Conservation (phyloP, 2,797 vertebrate species). For the Bryconaethiops microstoma region DNA sequence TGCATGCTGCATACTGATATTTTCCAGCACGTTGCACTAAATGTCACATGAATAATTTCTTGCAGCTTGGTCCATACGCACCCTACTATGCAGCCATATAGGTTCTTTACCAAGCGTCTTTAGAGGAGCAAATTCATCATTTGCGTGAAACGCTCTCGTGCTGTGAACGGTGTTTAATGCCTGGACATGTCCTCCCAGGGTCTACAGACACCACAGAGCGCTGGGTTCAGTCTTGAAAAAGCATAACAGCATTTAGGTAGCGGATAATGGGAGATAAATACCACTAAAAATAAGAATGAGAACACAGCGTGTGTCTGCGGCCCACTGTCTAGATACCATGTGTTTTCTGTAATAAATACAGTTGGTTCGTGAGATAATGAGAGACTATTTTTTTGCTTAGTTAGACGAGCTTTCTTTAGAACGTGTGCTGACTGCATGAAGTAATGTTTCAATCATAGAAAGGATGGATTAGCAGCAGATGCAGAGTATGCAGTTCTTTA, state of each 20-base stretch:
- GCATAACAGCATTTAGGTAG: background rate
- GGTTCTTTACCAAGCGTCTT: background rate
- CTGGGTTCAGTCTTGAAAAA: background rate
- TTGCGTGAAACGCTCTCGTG: background rate
- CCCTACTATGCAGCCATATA: background rate
- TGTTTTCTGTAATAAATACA: background rate
- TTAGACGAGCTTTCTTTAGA: background rate
- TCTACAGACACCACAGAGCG: background rate
- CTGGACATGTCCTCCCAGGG: constrained; percentile 1
- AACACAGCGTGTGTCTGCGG: background rate
- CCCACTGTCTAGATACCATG: too few relatives aligned
- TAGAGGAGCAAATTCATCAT: background rate
- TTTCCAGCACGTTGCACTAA: background rate
- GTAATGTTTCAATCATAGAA: background rate
- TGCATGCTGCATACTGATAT: background rate
- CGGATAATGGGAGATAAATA: background rate
- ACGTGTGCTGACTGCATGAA: background rate
- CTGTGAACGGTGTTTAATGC: background rate
- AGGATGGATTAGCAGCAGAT: background rate
- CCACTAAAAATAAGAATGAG: background rate
- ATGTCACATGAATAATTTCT: background rate
- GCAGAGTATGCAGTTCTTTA: background rate
- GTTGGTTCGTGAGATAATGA: background rate
- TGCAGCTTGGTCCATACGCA: background rate
- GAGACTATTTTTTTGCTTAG: background rate